A percentile compares a stretch with the other conserved stretches of the same genome.
Evolutionary conservation across 2,797 vertebrate species (phyloP).

Genomic region (Sitta carolinensis): DNA sequence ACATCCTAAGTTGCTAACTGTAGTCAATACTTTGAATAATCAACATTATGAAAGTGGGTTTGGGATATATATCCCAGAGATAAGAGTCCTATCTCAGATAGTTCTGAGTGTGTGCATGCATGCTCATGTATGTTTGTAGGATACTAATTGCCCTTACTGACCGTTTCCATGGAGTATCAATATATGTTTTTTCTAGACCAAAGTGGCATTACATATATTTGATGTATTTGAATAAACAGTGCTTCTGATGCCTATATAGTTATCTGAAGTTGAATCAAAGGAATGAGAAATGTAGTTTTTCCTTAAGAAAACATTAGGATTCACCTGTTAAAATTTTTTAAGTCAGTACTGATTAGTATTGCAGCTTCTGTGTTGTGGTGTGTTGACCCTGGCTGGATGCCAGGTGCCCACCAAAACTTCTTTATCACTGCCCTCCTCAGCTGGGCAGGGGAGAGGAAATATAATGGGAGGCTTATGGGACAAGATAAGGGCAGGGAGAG

Average conservation of each 20-base stretch:
- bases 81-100: background rate
- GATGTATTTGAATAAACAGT: background rate
- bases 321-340: background rate
- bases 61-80: background rate
- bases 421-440: background rate
- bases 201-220: background rate
- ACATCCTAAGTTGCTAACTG: background rate
- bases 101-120: background rate
- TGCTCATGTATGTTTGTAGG: background rate
- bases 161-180: background rate
- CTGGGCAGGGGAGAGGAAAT: background rate
- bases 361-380: background rate
- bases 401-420: background rate
- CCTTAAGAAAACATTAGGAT: background rate
- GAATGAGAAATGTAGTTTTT: background rate
- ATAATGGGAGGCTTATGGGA: background rate
- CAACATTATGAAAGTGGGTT: background rate
- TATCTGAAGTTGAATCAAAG: background rate
- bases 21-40: background rate
- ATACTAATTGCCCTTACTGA: background rate
- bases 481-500: background rate
- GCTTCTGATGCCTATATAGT: background rate
- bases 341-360: background rate
- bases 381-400: background rate
- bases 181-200: background rate